These are phyloP conservation scores for Drosophila merina DNA, from an alignment of 2,888 invertebrate species.

Conservation along the genomic window DNA sequence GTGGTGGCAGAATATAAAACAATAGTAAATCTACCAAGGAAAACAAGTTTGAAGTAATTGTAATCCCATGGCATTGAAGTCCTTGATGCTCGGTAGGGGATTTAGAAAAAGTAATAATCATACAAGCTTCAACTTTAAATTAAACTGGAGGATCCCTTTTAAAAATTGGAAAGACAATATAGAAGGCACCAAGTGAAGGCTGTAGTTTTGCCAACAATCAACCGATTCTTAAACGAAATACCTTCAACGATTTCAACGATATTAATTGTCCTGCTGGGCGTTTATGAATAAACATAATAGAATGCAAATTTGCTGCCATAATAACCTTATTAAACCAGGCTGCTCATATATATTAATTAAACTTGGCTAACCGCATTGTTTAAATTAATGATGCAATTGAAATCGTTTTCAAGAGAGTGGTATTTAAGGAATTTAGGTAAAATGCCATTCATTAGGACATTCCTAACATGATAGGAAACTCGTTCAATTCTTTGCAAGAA, in stretches of 20 bases:
- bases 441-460: no score
- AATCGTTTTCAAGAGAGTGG: no score
- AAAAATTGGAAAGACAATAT: background rate
- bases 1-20: conserved; percentile 19
- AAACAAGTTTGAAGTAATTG: conserved; percentile 15
- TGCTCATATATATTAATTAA: no score
- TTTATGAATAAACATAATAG: no score
- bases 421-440: no score
- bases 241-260: background rate
- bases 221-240: background rate
- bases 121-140: background rate
- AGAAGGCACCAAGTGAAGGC: no score
- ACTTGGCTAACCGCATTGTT: no score
- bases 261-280: background rate
- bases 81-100: background rate
- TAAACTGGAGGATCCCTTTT: no score
- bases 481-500: background rate
- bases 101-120: background rate
- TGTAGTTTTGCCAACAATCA: background rate
- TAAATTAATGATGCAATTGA: no score
- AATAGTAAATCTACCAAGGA: conserved; percentile 28
- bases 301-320: no score
- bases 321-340: no score
- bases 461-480: background rate
- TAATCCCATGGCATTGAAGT: background rate